A percentile compares a stretch with the other conserved stretches of the same genome.
These are phyloP conservation scores for Eumacrocentrus americanus DNA, from an alignment of 2,888 invertebrate species.

Conservation along the genomic window DNA sequence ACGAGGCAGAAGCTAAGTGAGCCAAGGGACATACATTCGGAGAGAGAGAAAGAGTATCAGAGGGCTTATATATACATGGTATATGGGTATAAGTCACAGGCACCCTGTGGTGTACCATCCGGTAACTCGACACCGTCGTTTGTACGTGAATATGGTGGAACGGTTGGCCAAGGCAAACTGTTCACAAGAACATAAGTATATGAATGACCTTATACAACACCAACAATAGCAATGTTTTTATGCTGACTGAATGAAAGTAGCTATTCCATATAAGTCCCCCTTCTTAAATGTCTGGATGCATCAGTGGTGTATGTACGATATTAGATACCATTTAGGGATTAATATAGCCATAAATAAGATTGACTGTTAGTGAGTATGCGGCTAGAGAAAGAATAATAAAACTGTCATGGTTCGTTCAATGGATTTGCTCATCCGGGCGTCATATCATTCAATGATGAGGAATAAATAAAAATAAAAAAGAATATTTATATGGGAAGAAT, in stretches of 20 bases:
- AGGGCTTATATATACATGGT: too few species aligned
- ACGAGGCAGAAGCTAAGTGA: too few species aligned
- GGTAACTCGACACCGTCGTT: constrained; percentile 62
- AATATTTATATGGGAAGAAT: too few species aligned
- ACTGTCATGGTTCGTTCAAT: too few species aligned
- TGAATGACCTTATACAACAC: constrained; percentile 57
- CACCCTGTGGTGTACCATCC: constrained; percentile 61
- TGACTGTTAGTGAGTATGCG: constrained; percentile 48
- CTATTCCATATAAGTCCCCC: neutral
- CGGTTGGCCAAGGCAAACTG: constrained; percentile 41
- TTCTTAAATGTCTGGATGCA: neutral
- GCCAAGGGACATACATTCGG: too few species aligned
- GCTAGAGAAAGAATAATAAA: too few species aligned
- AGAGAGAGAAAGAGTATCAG: too few species aligned
- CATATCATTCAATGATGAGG: too few species aligned
- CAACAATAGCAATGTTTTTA: constrained; percentile 51
- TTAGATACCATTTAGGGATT: constrained; percentile 62
- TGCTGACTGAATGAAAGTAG: constrained; percentile 2
- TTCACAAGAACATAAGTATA: constrained; percentile 59
- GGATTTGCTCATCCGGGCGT: too few species aligned
- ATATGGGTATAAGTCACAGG: constrained; percentile 60
- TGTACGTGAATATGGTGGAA: constrained; percentile 51
- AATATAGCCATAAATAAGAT: constrained; percentile 61
- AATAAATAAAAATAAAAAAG: too few species aligned
- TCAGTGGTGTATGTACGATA: constrained; percentile 50